Conservation (phyloP, 2,113 vertebrate genomes). For the Indicator maculatus region DNA sequence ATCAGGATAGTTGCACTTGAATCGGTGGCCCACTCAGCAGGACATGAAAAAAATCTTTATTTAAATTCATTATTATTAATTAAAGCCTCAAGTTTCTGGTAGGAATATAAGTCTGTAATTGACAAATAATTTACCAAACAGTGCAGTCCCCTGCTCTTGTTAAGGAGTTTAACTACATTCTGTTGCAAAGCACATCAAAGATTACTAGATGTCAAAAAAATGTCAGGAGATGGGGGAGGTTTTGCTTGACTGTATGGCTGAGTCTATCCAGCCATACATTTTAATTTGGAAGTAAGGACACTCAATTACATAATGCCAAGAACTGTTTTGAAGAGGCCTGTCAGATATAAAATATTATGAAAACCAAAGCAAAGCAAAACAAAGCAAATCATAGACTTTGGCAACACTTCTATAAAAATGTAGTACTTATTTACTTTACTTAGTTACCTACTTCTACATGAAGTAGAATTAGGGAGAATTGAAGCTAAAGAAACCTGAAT, state of each 20-base stretch:
- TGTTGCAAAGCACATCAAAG: background rate
- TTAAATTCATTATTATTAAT: background rate
- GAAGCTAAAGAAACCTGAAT: background rate
- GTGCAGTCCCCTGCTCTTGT: background rate
- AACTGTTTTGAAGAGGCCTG: background rate
- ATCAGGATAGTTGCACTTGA: background rate
- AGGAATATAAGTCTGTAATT: background rate
- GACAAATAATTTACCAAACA: background rate
- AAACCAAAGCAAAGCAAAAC: background rate
- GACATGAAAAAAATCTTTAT: background rate
- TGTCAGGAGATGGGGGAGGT: background rate
- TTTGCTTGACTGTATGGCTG: rapidly evolving
- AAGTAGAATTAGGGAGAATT: background rate
- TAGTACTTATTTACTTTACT: background rate
- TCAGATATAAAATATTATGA: background rate
- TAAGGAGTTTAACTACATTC: background rate
- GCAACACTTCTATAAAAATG: background rate
- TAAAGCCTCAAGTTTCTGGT: background rate
- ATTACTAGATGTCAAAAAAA: background rate
- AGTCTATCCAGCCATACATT: background rate
- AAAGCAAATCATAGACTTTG: background rate
- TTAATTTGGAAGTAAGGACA: background rate
- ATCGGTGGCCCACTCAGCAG: background rate
- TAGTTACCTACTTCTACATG: background rate
- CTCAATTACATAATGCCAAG: background rate